Conservation (phyloP, 1,140 invertebrate species). For the Panulirus ornatus region DNA sequence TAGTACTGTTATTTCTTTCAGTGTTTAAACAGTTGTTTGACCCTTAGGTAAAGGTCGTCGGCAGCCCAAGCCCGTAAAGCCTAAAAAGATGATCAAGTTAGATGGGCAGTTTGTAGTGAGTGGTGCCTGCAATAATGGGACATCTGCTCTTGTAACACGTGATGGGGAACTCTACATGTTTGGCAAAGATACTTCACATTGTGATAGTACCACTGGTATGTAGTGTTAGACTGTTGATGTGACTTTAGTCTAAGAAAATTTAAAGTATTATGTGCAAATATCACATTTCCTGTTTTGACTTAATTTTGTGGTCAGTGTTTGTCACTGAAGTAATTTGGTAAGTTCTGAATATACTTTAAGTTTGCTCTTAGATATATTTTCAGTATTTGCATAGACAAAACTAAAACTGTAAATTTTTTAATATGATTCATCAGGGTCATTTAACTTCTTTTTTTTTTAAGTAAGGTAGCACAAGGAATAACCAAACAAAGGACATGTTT, state of each 20-base stretch:
- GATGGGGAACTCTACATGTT: constrained; percentile 94
- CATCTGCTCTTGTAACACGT: constrained; percentile 93
- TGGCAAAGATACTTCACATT: constrained; percentile 95
- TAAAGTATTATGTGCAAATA: background rate
- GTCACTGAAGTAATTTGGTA: too few species aligned
- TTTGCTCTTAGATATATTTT: too few species aligned
- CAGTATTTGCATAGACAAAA: too few species aligned
- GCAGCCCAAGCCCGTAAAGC: constrained; percentile 93
- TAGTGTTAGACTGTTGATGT: too few species aligned
- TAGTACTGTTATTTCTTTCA: background rate
- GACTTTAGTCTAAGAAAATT: background rate
- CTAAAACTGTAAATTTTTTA: too few species aligned
- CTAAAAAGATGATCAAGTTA: constrained; percentile 94
- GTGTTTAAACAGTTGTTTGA: constrained; percentile 26
- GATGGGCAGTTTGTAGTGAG: constrained; percentile 90
- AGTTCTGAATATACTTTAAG: too few species aligned
- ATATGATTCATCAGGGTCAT: too few species aligned
- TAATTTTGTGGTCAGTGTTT: too few species aligned
- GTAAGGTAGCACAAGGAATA: too few species aligned
- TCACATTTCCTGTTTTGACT: background rate
- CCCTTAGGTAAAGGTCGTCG: constrained; percentile 86
- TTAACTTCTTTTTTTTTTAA: too few species aligned
- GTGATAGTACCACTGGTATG: constrained; percentile 86
- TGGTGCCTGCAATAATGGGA: constrained; percentile 95
- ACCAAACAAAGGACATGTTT: too few species aligned